A percentile compares a stretch with the other conserved stretches of the same genome.
These are phyloP conservation scores for Echiichthys vipera DNA, from an alignment of 2,797 vertebrate species.

Conservation along the genomic window DNA sequence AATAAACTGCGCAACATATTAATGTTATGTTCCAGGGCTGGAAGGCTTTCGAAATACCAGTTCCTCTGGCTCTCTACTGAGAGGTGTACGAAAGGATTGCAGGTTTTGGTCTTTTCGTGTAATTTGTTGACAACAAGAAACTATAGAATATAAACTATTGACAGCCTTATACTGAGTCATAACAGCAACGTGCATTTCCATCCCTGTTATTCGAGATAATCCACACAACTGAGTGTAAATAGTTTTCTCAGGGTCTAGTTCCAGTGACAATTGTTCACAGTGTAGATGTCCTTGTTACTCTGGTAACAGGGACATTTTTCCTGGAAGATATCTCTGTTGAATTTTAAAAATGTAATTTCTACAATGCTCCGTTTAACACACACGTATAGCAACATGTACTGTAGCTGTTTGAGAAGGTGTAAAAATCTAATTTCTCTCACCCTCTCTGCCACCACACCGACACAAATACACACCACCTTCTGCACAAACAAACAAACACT, in stretches of 20 bases:
- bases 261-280: slow-evolving; percentile 8
- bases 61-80: neutral
- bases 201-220: neutral
- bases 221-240: slow-evolving; percentile 4
- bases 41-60: neutral
- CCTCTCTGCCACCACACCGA: neutral
- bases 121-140: neutral
- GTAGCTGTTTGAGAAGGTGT: slow-evolving; percentile 26
- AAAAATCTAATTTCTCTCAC: slow-evolving; percentile 36
- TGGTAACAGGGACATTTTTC: slow-evolving; percentile 13
- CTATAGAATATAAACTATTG: neutral
- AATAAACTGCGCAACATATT: neutral
- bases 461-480: slow-evolving; percentile 19
- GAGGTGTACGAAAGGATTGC: neutral
- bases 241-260: slow-evolving; percentile 1
- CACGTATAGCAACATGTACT: neutral
- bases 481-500: slow-evolving; percentile 50
- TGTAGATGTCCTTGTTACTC: slow-evolving; percentile 30
- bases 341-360: neutral
- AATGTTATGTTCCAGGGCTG: neutral
- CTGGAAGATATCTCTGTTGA: slow-evolving; percentile 2
- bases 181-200: neutral
- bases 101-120: neutral
- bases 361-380: too few species aligned
- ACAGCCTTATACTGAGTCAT: neutral